These are phyloP conservation scores for Scaptodrosophila lebanonensis DNA, from an alignment of 1,140 invertebrate genomes.

Conservation along the genomic window DNA sequence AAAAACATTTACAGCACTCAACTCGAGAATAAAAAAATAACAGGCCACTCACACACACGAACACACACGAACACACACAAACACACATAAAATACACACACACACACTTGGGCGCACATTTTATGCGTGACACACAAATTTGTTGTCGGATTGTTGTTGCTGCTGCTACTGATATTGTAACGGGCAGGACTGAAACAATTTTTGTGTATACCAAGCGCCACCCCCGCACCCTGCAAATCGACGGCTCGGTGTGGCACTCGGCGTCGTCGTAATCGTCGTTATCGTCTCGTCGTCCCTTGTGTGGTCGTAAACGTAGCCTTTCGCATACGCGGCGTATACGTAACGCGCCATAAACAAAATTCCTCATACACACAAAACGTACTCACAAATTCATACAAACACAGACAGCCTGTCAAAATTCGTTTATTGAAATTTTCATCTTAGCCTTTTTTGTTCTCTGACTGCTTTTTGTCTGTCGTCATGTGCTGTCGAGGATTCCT, in stretches of 20 bases:
- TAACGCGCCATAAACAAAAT: slow-evolving; percentile 44
- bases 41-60: not conserved
- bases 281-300: slow-evolving; percentile 30
- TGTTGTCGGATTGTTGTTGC: slow-evolving; percentile 20
- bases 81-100: not conserved
- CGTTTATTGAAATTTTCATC: slow-evolving; percentile 59
- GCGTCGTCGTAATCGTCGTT: not conserved
- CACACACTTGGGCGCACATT: slow-evolving; percentile 12
- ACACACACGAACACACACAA: slow-evolving; percentile 1
- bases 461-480: too few relatives aligned
- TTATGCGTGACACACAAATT: slow-evolving; percentile 60
- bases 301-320: slow-evolving; percentile 40
- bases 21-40: slow-evolving; percentile 9
- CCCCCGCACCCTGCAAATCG: slow-evolving; percentile 10
- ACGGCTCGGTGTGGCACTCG: slow-evolving; percentile 10
- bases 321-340: slow-evolving; percentile 72
- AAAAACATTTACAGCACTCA: too few relatives aligned
- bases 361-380: slow-evolving; percentile 10
- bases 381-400: slow-evolving; percentile 13
- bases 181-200: slow-evolving; percentile 41
- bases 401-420: slow-evolving; percentile 35
- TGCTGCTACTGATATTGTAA: slow-evolving; percentile 22
- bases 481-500: too few relatives aligned
- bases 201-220: slow-evolving; percentile 54
- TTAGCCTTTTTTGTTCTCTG: slow-evolving; percentile 56